Conservation (phyloP, 2,113 vertebrate species). For the Dromas ardeola region DNA sequence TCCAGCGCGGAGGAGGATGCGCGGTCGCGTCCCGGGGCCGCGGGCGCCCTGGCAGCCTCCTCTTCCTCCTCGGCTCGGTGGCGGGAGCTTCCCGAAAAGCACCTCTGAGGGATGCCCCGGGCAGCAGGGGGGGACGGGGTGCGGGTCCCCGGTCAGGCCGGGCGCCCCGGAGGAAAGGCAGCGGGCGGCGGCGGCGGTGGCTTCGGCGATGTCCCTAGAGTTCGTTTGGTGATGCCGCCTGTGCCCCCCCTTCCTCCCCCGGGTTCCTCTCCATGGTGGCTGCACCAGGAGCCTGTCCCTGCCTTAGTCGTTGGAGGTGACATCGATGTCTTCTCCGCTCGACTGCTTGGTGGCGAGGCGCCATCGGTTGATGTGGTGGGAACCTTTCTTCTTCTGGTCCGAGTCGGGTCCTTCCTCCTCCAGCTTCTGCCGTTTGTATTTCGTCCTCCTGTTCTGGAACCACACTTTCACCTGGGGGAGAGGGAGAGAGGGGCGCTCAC, state of each 20-base stretch:
- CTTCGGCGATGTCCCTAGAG: background rate
- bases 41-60: background rate
- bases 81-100: background rate
- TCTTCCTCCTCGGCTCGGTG: slow-evolving; percentile 11
- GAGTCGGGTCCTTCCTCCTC: slow-evolving; percentile 94
- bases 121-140: background rate
- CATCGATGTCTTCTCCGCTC: slow-evolving; percentile 92
- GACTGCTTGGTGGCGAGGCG: slow-evolving; percentile 94
- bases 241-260: background rate
- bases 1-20: background rate
- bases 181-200: background rate
- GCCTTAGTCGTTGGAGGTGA: slow-evolving; percentile 90
- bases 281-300: slow-evolving; percentile 3
- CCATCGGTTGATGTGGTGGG: slow-evolving; percentile 98
- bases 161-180: background rate
- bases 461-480: slow-evolving; percentile 92
- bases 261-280: slow-evolving; percentile 37
- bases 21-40: background rate
- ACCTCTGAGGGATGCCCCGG: background rate
- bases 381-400: slow-evolving; percentile 96
- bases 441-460: slow-evolving; percentile 98
- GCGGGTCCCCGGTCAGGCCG: background rate
- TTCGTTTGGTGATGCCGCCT: background rate
- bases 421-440: slow-evolving; percentile 98
- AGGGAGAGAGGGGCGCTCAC: background rate